These are phyloP conservation scores for Eucriotettix oculatus DNA, from an alignment of 2,888 invertebrate genomes.

Conservation along the genomic window DNA sequence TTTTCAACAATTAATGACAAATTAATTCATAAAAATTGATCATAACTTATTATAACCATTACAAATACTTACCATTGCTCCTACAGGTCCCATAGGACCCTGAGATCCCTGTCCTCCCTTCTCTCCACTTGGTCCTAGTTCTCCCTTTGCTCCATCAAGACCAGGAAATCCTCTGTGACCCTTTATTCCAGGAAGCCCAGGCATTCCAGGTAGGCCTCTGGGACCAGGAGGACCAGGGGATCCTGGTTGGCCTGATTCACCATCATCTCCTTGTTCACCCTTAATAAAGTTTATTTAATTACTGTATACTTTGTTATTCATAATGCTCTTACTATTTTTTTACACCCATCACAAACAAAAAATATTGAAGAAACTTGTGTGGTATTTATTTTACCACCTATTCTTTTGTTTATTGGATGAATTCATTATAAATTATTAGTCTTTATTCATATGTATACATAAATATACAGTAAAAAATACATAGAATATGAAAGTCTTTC, in stretches of 20 bases:
- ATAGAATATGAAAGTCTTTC: too few species aligned
- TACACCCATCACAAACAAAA: too few species aligned
- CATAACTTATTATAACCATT: not conserved
- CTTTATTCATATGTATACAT: too few species aligned
- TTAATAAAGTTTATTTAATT: slow-evolving; percentile 17
- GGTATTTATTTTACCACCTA: too few species aligned
- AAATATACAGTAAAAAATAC: too few species aligned
- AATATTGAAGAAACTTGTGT: too few species aligned
- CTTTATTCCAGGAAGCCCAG: slow-evolving; percentile 66
- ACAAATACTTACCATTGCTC: slow-evolving; percentile 39
- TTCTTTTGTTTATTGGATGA: too few species aligned
- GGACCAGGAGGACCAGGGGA: slow-evolving; percentile 53
- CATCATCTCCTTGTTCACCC: slow-evolving; percentile 67
- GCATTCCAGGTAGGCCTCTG: slow-evolving; percentile 55
- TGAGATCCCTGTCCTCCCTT: slow-evolving; percentile 51
- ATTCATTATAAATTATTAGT: too few species aligned
- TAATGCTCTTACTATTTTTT: too few species aligned
- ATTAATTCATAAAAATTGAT: not conserved
- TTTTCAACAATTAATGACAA: not conserved
- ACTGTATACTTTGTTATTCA: not conserved
- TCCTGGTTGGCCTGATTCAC: slow-evolving; percentile 59
- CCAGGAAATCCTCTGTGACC: slow-evolving; percentile 71
- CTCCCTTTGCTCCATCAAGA: slow-evolving; percentile 65
- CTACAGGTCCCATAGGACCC: slow-evolving; percentile 54
- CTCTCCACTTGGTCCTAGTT: slow-evolving; percentile 56